Evolutionary conservation across 1,140 invertebrate genomes (phyloP).

Genomic region (Globodera ellingtonae): DNA sequence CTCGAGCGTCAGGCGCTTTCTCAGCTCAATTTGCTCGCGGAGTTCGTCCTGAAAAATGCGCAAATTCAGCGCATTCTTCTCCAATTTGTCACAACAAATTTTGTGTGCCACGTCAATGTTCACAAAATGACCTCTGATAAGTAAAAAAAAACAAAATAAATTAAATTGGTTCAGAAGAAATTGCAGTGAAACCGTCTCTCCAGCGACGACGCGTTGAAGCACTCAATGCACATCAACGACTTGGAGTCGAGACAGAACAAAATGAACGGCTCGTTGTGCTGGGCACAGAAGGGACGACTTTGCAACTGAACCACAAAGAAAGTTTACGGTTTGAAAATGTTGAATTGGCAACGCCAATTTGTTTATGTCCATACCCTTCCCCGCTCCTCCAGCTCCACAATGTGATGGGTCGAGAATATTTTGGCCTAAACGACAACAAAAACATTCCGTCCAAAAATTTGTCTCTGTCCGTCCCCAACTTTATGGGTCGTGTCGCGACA

Average conservation of each 20-base stretch:
- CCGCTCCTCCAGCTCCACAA: conserved; percentile 58
- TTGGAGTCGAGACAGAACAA: conserved; percentile 56
- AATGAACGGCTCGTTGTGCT: conserved; percentile 60
- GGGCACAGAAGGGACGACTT: conserved; percentile 40
- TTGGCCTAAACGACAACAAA: conserved; percentile 48
- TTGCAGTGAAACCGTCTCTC: conserved; percentile 1
- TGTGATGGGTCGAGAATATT: conserved; percentile 59
- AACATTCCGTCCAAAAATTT: conserved; percentile 9
- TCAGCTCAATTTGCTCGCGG: conserved; percentile 53
- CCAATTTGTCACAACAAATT: conserved; percentile 59
- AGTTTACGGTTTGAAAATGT: too few species aligned
- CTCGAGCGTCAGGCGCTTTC: conserved; percentile 51
- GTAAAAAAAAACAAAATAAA: neutral
- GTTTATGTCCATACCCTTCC: conserved; percentile 22
- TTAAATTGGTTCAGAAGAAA: conserved; percentile 33
- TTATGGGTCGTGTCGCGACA: conserved; percentile 54
- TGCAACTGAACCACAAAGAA: conserved; percentile 3
- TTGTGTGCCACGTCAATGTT: conserved; percentile 62
- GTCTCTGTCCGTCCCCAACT: conserved; percentile 11
- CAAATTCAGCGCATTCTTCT: conserved; percentile 53
- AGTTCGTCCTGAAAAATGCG: conserved; percentile 56
- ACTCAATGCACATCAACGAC: conserved; percentile 61
- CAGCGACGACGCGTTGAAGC: conserved; percentile 56
- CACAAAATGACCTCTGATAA: conserved; percentile 57
- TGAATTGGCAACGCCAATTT: neutral